phyloP scores from a whole-genome alignment of 2,888 invertebrate genomes.

The Drosophila quasianomalipes region DNA sequence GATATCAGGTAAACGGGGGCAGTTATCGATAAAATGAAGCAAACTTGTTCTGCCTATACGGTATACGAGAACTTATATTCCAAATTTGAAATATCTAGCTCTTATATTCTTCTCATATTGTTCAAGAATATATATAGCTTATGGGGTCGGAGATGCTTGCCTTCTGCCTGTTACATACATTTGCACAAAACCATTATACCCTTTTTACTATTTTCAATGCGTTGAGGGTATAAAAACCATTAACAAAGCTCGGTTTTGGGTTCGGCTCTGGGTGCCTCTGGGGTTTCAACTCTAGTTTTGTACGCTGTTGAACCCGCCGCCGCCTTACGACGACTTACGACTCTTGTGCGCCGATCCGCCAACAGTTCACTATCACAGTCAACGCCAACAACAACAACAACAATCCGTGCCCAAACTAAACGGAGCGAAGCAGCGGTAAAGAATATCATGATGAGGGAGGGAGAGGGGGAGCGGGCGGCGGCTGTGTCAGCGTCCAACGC shows the following conservation, averaged over 20 bases:
- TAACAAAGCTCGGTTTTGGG: slow-evolving; percentile 47
- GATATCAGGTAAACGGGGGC: not conserved
- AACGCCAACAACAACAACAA: slow-evolving; percentile 29
- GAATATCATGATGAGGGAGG: slow-evolving; percentile 26
- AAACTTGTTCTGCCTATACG: not conserved
- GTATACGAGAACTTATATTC: not conserved
- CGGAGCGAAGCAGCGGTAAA: slow-evolving; percentile 51
- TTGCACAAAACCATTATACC: not conserved
- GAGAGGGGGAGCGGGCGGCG: not conserved
- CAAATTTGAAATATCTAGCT: not conserved
- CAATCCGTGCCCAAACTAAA: slow-evolving; percentile 40
- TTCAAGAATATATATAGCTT: too few species aligned
- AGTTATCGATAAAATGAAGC: not conserved
- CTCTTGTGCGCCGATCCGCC: slow-evolving; percentile 35
- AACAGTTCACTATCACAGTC: slow-evolving; percentile 52
- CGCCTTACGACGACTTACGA: slow-evolving; percentile 14
- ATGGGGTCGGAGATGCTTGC: not conserved
- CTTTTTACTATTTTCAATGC: not conserved
- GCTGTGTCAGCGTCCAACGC: slow-evolving; percentile 51
- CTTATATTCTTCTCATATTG: not conserved
- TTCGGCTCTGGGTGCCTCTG: slow-evolving; percentile 24
- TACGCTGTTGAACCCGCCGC: slow-evolving; percentile 47
- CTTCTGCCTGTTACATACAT: not conserved
- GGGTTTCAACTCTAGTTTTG: slow-evolving; percentile 43
- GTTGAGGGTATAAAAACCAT: slow-evolving; percentile 46